These are phyloP conservation scores for Pelagia noctiluca DNA, from an alignment of 30 jellyfish, hydroid and myxozoan genomes.

Conservation along the genomic window DNA sequence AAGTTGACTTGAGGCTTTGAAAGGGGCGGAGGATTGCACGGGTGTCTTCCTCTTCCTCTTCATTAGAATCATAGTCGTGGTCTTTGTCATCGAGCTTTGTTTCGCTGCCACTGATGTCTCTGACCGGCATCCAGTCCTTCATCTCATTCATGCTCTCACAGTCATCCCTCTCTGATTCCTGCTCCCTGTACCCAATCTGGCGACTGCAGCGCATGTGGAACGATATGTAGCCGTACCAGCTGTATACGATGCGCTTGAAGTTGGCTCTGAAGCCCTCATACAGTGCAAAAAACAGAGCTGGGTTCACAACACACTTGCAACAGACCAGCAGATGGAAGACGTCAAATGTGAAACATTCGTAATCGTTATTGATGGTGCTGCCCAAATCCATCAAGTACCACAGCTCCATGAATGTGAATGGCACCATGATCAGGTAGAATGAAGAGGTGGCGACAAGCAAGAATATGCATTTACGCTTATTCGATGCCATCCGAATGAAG, in stretches of 20 bases:
- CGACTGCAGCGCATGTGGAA: conserved; percentile 38
- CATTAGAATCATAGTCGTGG: conserved; percentile 67
- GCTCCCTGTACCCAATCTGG: conserved; percentile 34
- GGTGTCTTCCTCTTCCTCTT: conserved; percentile 35
- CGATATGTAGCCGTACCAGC: conserved; percentile 55
- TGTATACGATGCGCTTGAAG: conserved; percentile 55
- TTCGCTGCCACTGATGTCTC: conserved; percentile 19
- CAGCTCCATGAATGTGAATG: conserved; percentile 24
- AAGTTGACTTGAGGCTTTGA: conserved; percentile 57
- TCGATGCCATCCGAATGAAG: conserved; percentile 24
- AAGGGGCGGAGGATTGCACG: conserved; percentile 61
- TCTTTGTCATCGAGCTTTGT: conserved; percentile 52
- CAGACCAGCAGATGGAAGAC: conserved; percentile 47
- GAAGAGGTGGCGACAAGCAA: conserved; percentile 25
- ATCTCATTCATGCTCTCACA: conserved; percentile 45
- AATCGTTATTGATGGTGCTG: not conserved
- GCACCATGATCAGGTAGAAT: conserved; percentile 27
- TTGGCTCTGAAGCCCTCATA: conserved; percentile 61
- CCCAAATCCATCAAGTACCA: conserved; percentile 58
- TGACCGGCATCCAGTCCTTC: conserved; percentile 46
- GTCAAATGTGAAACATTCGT: conserved; percentile 48
- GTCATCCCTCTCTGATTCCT: conserved; percentile 20
- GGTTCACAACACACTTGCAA: conserved; percentile 52
- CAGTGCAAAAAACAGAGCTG: conserved; percentile 15
- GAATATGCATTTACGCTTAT: conserved; percentile 23